Conservation (phyloP, 2,888 invertebrate species). For the Aleiodes leptofemur region DNA sequence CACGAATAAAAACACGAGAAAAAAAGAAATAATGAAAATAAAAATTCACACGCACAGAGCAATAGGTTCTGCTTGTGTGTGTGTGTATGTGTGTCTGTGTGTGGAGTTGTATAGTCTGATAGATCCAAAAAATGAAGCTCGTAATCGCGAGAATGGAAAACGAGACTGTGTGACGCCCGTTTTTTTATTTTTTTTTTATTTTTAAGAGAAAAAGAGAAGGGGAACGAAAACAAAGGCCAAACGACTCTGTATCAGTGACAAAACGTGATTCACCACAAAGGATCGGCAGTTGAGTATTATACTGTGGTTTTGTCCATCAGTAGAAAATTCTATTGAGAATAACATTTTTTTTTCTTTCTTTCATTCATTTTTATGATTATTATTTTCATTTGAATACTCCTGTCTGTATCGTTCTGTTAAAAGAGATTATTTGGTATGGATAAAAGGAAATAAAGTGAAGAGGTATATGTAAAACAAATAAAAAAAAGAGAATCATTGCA, state of each 20-base stretch:
- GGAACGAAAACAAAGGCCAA: constrained; percentile 39
- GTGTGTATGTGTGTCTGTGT: constrained; percentile 7
- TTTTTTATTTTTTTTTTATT: no score
- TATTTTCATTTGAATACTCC: constrained; percentile 1
- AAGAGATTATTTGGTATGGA: constrained; percentile 5
- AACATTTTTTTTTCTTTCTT: constrained; percentile 10
- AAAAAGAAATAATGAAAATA: constrained; percentile 40
- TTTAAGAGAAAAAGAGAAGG: background rate
- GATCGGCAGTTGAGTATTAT: constrained; percentile 26
- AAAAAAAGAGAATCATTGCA: background rate
- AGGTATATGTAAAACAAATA: background rate
- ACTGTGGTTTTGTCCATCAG: constrained; percentile 21
- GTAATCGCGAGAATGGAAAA: constrained; percentile 50
- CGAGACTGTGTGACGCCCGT: constrained; percentile 23
- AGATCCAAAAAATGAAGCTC: constrained; percentile 58
- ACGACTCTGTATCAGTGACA: constrained; percentile 28
- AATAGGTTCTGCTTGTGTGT: constrained; percentile 1
- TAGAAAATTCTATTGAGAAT: constrained; percentile 18
- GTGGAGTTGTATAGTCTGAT: constrained; percentile 57
- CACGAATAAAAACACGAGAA: constrained; percentile 38
- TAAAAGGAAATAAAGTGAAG: background rate
- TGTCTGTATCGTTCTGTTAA: background rate
- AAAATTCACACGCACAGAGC: constrained; percentile 16
- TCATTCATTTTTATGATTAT: constrained; percentile 9
- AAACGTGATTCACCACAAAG: constrained; percentile 34